Evolutionary conservation across 2,113 vertebrate species (phyloP).

Genomic region (Oreochromis niloticus): DNA sequence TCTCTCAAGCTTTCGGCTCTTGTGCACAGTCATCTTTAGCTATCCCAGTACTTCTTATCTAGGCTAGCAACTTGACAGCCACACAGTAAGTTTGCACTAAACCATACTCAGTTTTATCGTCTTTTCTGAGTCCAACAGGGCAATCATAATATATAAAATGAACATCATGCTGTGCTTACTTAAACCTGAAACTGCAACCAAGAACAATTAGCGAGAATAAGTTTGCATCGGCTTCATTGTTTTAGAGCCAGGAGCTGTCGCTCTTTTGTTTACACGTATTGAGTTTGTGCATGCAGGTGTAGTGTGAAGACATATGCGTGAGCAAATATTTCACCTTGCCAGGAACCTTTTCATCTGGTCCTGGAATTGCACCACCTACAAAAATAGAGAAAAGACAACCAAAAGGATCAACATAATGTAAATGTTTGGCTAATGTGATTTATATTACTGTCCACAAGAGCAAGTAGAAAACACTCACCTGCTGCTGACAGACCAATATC

Average conservation of each 20-base stretch:
- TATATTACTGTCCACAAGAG: background rate
- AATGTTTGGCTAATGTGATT: background rate
- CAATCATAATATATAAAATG: background rate
- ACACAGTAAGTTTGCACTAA: background rate
- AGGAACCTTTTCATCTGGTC: background rate
- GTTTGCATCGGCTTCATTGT: background rate
- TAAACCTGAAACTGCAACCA: background rate
- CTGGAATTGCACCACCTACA: slow-evolving; percentile 4
- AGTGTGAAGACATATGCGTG: background rate
- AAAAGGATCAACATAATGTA: background rate
- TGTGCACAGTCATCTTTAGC: background rate
- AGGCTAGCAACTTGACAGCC: background rate
- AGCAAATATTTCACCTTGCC: slow-evolving; percentile 21
- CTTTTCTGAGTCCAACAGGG: background rate
- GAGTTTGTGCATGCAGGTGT: background rate
- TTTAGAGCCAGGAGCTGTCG: background rate
- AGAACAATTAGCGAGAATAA: background rate
- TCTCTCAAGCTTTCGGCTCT: background rate
- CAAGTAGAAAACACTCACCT: slow-evolving; percentile 14
- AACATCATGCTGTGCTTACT: fast-evolving
- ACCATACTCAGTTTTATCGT: background rate
- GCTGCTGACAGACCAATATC: background rate
- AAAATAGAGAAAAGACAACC: background rate
- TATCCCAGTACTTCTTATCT: background rate
- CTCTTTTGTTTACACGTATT: background rate